phyloP scores from a whole-genome alignment of 2,888 invertebrate species.

The Clistopyga incitator region DNA sequence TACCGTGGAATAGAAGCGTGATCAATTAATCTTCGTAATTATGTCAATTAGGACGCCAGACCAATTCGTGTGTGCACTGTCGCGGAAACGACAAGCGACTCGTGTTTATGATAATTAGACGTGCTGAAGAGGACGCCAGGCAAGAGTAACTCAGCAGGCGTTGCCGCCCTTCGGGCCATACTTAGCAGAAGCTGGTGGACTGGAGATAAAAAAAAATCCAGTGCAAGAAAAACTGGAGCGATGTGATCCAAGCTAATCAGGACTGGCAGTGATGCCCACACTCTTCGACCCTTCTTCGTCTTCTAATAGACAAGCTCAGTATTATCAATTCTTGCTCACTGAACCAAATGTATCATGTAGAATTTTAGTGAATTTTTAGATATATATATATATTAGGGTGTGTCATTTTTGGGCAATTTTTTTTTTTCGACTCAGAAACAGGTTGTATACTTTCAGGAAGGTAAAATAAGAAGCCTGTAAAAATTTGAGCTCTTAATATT shows the following conservation, averaged over 20 bases:
- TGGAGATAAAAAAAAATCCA: neutral
- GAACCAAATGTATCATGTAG: constrained; percentile 1
- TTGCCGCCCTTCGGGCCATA: constrained; percentile 6
- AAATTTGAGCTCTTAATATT: too few relatives aligned
- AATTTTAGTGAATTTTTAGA: neutral
- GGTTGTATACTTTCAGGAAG: too few relatives aligned
- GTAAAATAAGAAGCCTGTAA: too few relatives aligned
- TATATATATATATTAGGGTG: too few relatives aligned
- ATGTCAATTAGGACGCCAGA: constrained; percentile 59
- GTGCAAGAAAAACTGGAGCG: neutral
- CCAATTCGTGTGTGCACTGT: constrained; percentile 43
- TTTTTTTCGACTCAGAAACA: too few relatives aligned
- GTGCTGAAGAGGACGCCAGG: constrained; percentile 29
- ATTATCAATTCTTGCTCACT: neutral
- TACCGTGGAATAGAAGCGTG: constrained; percentile 10
- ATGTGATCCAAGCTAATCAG: constrained; percentile 1
- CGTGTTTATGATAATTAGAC: constrained; percentile 71
- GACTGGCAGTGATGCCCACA: constrained; percentile 5
- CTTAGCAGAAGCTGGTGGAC: neutral
- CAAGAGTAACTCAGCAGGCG: constrained; percentile 21
- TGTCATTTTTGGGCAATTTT: too few relatives aligned
- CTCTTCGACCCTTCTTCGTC: neutral
- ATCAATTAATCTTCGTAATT: constrained; percentile 67
- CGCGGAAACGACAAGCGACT: constrained; percentile 64
- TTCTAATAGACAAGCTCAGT: neutral